Base-by-base conservation (phyloP, 1,140 invertebrate species). In the Sycobia sp. region DNA sequence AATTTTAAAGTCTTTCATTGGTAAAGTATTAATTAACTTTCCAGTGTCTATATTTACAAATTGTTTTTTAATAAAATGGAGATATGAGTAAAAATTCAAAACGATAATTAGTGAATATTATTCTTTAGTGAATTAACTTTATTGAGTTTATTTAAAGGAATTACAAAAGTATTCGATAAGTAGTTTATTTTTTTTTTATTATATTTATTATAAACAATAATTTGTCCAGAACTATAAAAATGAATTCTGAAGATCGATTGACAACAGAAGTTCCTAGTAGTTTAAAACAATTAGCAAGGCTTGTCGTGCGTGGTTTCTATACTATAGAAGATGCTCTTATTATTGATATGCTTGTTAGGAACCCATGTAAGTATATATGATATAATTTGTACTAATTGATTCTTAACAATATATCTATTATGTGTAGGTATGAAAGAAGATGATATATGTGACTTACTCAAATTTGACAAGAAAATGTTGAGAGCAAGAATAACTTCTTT, bases 391-490 rank as follows among this genome's bases (percentile, higher is more conserved):
- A 39, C 23, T 13, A 43, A 7, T 53, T 32, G 14, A 32, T 50
- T 34, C 14, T 36, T 18, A 18, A 18, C 3, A 29, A 47, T 32
- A 11, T 20, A 29, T 51, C 20, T 22, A 22, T 64, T 54, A 3
- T 41, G 13, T 49, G 14, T 59, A 89, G 88, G 90, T 80, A 95
- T 98, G 91, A 97, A 97, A 83, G 96, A 98, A 83, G 96, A 98
- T 76, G 96, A 98, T 78, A 90, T 98, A 51, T 92, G 92, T 71
- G 95, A 97, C 77, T 81, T 98, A 34, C 76, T 98, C 11, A 95
- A 95, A 76, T 97, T 97, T 83, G 96, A 98, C 75, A 86, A 91
- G 61, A 98, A 98, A 86, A 95, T 97, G 87, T 82, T 98, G 23
- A 84, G 96, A 69, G 89, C 93, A 7, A 82, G 93, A 69, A 91